Base-by-base conservation (phyloP, 92 coral and sea anemone genomes). In the Blastomussa wellsi region DNA sequence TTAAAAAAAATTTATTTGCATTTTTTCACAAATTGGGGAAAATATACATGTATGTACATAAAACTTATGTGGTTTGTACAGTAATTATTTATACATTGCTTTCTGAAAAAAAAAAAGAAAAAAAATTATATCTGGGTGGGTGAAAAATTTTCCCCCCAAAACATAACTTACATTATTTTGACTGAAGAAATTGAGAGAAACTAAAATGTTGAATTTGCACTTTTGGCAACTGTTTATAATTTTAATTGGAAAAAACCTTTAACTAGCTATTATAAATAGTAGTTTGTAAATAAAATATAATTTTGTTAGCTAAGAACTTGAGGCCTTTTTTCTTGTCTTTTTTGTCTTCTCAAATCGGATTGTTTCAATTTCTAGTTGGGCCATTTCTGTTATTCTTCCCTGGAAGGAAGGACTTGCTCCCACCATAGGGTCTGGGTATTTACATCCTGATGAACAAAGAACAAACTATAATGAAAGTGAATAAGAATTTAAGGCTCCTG, bases 311-410 rank as follows among this genome's bases (percentile, higher is more conserved):
- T 84, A 85, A 16, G 88, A 85, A 66, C 83, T 85, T 35, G 88
- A 78, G 1, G 77, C 71, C 48, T 85, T 85, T 86, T 96, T 96
- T 87, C 82, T 94, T 48, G 92, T 82, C 89, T 90, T 94, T 91
- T 92, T 94, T 14, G 91, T 90, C 80, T 94, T 96, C 76, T 96
- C 98, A 86, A 90, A 96, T 86, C 93, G 92, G 62, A 96, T 92
- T 38, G 98, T 96, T 35, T 96, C 98, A 53, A 94, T 82, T 86
- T 96, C 98, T 49, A 94, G 87, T 64, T 94, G 98, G 0, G 98
- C 95, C 89, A 96, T 94, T 86, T 96, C 99, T 31, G 98, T 67
- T 82, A 96, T 92, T 86, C 99, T 79, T 42, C 93, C 95, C 41
- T 94, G 99, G 81, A 96, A 91, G 24, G 91, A 85, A 76, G 99